Base-by-base conservation (phyloP, 2,888 invertebrate species). In the Congeria kusceri region DNA sequence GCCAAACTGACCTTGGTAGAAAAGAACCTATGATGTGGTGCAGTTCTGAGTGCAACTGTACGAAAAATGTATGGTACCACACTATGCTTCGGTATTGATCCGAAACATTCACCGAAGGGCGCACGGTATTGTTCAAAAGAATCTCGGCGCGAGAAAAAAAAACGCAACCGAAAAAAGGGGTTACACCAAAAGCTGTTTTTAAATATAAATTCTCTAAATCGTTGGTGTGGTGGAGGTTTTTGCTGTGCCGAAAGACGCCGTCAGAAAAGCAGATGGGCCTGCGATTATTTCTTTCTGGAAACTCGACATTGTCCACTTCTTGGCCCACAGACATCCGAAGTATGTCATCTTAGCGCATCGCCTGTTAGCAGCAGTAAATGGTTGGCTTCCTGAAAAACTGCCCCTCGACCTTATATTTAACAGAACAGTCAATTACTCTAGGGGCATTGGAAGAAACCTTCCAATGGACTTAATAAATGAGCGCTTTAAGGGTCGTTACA, bases 261-360 rank as follows among this genome's bases (percentile, higher is more conserved):
- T 85, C 5, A 59, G 83, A 64, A 81, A 85, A 69, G 85, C 76
- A 2, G 85, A 84, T 59, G 86, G 85, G 3, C 76, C 75, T n/a
- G 83, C 83, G 1, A 87, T 84, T 66, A 59, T 87, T 25, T 64
- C 77, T 3, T 79, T 79, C 56, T 85, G 83, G 84, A 58, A 65
- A 7, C 23, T 71, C 11, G 76, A 80, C 47, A 25, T 80, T 4
- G 28, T 80, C 0, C 71, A 72, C 61, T 76, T 72, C 72, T 80
- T 80, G 64, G 67, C n/a, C 2, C 57, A 80, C 46, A 79, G 53
- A 27, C 78, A 80, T 57, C 64, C 74, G 4, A 84, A 83, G 70
- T 86, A 81, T 59, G 46, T 78, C 0, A 80, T 81, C 29, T 59
- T 83, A 3, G 79, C 81, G 23, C 82, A 84, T 49, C 46, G 85